Base-by-base conservation (phyloP, 2,113 vertebrate species). In the Tamias sibiricus region DNA sequence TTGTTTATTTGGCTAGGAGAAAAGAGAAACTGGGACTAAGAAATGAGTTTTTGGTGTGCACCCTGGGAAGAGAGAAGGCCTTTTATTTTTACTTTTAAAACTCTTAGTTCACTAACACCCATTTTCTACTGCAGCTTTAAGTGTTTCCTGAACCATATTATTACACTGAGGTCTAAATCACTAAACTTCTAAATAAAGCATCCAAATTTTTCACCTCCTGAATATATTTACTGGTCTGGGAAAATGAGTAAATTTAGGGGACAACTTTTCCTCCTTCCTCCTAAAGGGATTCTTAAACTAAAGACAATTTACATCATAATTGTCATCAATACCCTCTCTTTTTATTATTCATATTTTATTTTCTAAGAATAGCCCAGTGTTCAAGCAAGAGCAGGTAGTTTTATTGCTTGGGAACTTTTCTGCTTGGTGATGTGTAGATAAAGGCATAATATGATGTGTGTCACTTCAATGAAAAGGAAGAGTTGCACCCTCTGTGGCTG, bases 391-490 rank as follows among this genome's bases (percentile, higher is more conserved):
- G 13, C 28, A 77, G 37, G 59, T 71, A 59, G 89, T 87, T 94
- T 93, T 81, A 62, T 87, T 69, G 76, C 93, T 84, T 84, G n/a
- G 71, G 66, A 93, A 76, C 82, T 83, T 96, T 83, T 79, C 64
- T 96, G 91, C 75, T 90, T 68, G 59, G 69, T 64, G 89, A 77
- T 59, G 83, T 94, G 93, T 90, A 74, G 80, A 82, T 79, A 89
- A 95, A 93, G 80, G 83, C 16, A 7, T 91, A 93, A 84, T 77
- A 57, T 19, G 71, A 66, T 74, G 35, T 11, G 32, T 97, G 96
- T 96, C 97, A 92, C 93, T 95, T 87, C 80, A 74, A 0, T 84
- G 85, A 74, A 37, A 94, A 95, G 75, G 75, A 94, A 97, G 86
- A 80, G 79, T 57, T 86, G 76, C 85, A 32, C 30, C 37, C 84